Conservation (phyloP, 2,113 vertebrate genomes). For the Larimichthys crocea region DNA sequence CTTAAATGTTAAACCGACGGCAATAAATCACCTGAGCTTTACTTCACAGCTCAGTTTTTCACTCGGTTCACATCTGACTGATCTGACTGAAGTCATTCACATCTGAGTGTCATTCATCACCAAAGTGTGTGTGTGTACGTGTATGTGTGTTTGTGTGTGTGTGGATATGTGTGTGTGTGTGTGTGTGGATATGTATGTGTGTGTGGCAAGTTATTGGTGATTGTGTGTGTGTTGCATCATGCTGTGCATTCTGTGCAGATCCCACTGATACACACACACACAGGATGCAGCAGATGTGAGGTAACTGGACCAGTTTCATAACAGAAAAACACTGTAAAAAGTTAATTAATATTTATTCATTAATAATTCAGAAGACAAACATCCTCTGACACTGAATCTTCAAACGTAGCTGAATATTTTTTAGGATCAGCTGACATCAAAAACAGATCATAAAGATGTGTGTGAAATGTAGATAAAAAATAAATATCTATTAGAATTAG, state of each 20-base stretch:
- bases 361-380: constrained; percentile 24
- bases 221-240: constrained; percentile 73
- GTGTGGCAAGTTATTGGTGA: constrained; percentile 34
- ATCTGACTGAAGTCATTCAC: constrained; percentile 30
- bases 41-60: constrained; percentile 13
- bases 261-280: constrained; percentile 8
- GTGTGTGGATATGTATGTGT: neutral
- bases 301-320: constrained; percentile 31
- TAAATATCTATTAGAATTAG: neutral
- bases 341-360: constrained; percentile 3
- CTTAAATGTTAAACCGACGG: neutral
- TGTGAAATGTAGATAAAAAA: neutral
- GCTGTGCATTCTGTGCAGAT: constrained; percentile 49
- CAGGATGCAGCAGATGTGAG: constrained; percentile 37
- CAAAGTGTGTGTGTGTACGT: neutral
- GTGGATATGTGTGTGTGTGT: neutral
- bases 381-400: constrained; percentile 4
- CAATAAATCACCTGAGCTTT: constrained; percentile 7
- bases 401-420: neutral
- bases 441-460: neutral
- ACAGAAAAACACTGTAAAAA: neutral
- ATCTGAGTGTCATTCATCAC: constrained; percentile 46
- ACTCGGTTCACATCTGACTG: constrained; percentile 21
- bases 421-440: neutral
- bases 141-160: neutral